Evolutionary conservation across 2,797 vertebrate genomes (phyloP), one percentile per base, ranked within the genome.

Genomic region (Lacerta agilis): DNA sequence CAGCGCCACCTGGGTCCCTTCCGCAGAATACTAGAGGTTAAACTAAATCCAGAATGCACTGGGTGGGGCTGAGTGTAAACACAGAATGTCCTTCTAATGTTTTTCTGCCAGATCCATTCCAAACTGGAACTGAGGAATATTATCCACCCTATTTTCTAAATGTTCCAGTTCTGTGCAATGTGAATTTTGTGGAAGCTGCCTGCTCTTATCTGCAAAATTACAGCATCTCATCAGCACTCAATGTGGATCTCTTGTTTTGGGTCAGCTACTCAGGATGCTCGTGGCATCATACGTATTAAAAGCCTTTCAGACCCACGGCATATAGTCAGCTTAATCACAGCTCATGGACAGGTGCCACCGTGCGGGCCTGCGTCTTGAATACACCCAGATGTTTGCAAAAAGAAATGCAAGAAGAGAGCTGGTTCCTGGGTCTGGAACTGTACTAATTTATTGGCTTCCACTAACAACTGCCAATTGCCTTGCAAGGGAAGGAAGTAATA

Each of bases 391-490:
- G 27, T 79, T 84, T 17, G 2, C 61, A 86, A 72, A 15, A 20
- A 64, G 55, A 27, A 72, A 72, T 43, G 2, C 49, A 88, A 75
- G 25, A n/a, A 72, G 25, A 6, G 66, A 17, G n/a, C 67, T 38
- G 72, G 7, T 3, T 90, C 83, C 82, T 77, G 71, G 92, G 49
- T 79, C 91, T 86, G 18, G 23, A 33, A 69, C 85, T 80, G 27
- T 38, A 1, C 8, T 36, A 27, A 90, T 84, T 86, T 84, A 85
- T 85, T 27, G 75, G 77, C 83, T 11, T 88, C 77, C 77, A 83
- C 27, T 90, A 94, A 87, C 87, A 91, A 1, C 82, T 90, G 87
- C 86, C 87, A 89, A 67, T 11, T 71, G 79, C 76, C 67, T 82
- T 71, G 87, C 25, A 61, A 82, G 58, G 78, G 36, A 86, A 90